A percentile compares a stretch with the other conserved stretches of the same genome.
Evolutionary conservation across 64 coral and sea anemone species (phyloP).

Genomic region (Trachythela sp.): DNA sequence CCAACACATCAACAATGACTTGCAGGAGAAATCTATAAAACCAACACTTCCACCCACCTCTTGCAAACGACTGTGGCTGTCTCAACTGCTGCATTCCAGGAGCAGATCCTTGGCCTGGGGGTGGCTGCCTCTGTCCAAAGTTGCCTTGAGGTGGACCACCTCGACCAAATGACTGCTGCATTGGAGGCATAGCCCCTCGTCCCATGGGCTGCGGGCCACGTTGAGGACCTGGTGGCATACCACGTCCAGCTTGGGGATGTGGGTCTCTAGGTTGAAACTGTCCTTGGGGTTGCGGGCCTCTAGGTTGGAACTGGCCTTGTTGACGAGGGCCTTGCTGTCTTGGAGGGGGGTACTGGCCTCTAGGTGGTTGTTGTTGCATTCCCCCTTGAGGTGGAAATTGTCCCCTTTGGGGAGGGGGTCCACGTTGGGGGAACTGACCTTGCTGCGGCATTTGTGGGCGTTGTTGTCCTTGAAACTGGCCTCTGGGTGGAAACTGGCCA

Average conservation of each 20-base stretch:
- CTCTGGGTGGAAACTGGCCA: constrained; percentile 14
- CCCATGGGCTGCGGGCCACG: background rate
- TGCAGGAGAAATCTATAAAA: too few relatives aligned
- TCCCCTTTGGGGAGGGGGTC: background rate
- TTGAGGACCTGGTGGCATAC: background rate
- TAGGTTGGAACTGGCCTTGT: background rate
- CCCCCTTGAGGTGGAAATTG: background rate
- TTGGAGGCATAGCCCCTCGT: background rate
- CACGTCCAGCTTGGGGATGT: background rate
- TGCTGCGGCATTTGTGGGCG: background rate
- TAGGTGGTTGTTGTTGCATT: constrained; percentile 15
- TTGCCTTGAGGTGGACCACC: background rate
- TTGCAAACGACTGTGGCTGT: constrained; percentile 30
- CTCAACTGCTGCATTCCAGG: constrained; percentile 4
- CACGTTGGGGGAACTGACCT: background rate
- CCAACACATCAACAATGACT: too few relatives aligned
- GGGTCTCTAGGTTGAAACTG: background rate
- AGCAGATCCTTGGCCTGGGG: constrained; percentile 12
- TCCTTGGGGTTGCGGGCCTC: background rate
- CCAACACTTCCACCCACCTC: constrained; percentile 17
- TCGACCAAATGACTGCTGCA: background rate
- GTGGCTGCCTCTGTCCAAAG: background rate
- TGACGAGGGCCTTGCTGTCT: background rate
- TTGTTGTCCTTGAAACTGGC: constrained; percentile 9
- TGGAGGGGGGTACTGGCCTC: background rate